Evolutionary conservation across 2,888 invertebrate genomes (phyloP).

Genomic region (Napeogenes inachia): DNA sequence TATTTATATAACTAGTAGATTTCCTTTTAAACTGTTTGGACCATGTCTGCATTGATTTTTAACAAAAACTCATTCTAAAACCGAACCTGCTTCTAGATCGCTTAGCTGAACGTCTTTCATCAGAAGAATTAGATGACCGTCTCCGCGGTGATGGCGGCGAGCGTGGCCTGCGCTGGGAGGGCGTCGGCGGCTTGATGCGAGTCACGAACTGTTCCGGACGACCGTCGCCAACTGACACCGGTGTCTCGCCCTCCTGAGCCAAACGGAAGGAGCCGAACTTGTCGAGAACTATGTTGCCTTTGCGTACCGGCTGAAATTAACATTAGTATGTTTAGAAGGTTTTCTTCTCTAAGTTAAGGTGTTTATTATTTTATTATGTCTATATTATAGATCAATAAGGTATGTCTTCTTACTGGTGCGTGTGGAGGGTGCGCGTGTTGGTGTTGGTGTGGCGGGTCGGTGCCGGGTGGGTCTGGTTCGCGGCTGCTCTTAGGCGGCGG

Average conservation of each 20-base stretch:
- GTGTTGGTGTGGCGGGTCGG: constrained; percentile 51
- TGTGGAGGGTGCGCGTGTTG: constrained; percentile 29
- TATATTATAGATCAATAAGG: background rate
- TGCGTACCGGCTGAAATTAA: constrained; percentile 58
- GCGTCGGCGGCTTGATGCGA: constrained; percentile 65
- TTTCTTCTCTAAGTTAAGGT: no score
- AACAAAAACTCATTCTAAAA: background rate
- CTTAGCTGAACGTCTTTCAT: constrained; percentile 51
- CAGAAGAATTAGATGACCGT: constrained; percentile 64
- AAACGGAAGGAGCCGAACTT: constrained; percentile 85
- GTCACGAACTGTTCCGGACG: constrained; percentile 75
- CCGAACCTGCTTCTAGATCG: constrained; percentile 64
- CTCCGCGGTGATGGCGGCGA: constrained; percentile 67
- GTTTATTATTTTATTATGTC: no score
- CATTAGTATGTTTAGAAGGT: background rate
- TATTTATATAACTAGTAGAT: no score
- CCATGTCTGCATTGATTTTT: background rate
- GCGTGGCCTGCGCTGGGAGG: constrained; percentile 59
- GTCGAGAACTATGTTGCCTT: constrained; percentile 81
- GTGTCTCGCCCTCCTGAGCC: constrained; percentile 76
- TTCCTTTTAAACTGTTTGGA: no score
- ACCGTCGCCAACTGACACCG: constrained; percentile 65
- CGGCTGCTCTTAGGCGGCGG: constrained; percentile 68
- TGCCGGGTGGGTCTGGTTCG: constrained; percentile 78
- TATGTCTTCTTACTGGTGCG: constrained; percentile 41